A percentile compares a stretch with the other conserved stretches of the same genome.
Conservation (phyloP, 2,888 invertebrate species). For the Cosmia trapezina region DNA sequence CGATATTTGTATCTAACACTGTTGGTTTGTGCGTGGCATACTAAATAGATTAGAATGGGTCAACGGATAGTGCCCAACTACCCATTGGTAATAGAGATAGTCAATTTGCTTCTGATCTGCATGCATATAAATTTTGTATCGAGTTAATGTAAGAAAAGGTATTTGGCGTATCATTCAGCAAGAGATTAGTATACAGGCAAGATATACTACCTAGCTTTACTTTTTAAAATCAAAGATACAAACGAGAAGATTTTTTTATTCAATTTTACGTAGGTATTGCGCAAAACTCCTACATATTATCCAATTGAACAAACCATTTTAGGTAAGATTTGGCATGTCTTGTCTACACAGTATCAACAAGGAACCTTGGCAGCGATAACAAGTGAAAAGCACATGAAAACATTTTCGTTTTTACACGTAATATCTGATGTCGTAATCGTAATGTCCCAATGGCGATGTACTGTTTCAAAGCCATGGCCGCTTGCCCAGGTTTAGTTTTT, state of each 20-base stretch:
- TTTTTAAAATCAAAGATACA: too few species aligned
- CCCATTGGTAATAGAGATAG: slow-evolving; percentile 5
- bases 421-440: slow-evolving; percentile 20
- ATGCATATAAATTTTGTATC: not conserved
- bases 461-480: slow-evolving; percentile 59
- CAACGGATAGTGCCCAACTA: not conserved
- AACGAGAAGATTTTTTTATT: too few species aligned
- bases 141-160: not conserved
- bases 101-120: not conserved
- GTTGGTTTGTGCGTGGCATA: slow-evolving; percentile 19
- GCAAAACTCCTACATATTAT: too few species aligned
- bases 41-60: slow-evolving; percentile 37
- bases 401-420: slow-evolving; percentile 36
- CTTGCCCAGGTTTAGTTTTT: slow-evolving; percentile 47
- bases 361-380: slow-evolving; percentile 24
- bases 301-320: not conserved
- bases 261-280: too few species aligned
- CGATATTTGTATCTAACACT: slow-evolving; percentile 16
- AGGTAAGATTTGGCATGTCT: not conserved
- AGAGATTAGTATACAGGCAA: too few species aligned
- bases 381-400: slow-evolving; percentile 4
- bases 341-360: not conserved
- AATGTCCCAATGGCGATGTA: slow-evolving; percentile 2
- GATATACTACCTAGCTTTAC: too few species aligned
- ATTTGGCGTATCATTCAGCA: too few species aligned